Conservation (phyloP, 2,113 vertebrate genomes). For the Tor tambroides region DNA sequence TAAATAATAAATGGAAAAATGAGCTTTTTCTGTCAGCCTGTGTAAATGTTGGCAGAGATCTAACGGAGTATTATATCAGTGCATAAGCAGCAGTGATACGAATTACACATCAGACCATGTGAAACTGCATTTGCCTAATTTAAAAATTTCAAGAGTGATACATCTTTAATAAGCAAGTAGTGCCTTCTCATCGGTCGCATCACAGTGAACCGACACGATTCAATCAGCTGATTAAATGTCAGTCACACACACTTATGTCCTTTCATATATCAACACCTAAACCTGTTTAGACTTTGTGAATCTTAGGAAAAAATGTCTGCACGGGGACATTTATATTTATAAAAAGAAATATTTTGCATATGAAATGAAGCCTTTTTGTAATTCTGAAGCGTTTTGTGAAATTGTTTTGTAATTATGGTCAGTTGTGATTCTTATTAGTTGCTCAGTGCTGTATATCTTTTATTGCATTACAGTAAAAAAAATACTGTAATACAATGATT, state of each 20-base stretch:
- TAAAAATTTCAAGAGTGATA: not conserved
- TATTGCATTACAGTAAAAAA: too few species aligned
- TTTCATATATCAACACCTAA: too few species aligned
- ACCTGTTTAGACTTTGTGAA: too few species aligned
- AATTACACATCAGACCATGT: not conserved
- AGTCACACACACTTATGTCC: not conserved
- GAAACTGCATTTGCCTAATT: not conserved
- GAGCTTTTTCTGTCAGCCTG: conserved; percentile 21
- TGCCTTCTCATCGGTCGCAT: not conserved
- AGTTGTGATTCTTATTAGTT: not conserved
- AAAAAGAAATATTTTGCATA: not conserved
- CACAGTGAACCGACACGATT: not conserved
- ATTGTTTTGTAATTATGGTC: not conserved
- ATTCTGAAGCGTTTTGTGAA: too few species aligned
- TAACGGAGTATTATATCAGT: conserved; percentile 17
- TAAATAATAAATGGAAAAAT: conserved; percentile 8
- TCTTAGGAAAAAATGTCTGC: too few species aligned
- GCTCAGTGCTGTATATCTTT: too few species aligned
- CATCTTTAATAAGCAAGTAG: not conserved
- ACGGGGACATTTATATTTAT: too few species aligned
- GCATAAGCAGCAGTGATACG: not conserved
- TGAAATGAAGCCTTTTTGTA: not conserved
- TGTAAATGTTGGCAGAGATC: conserved; percentile 24
- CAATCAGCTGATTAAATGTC: not conserved
- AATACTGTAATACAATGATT: too few species aligned